Percentiles rank a stretch among this genome's conserved stretches.
Evolutionary conservation across 1,140 invertebrate species (phyloP).

Genomic region (Riptortus pedestris): DNA sequence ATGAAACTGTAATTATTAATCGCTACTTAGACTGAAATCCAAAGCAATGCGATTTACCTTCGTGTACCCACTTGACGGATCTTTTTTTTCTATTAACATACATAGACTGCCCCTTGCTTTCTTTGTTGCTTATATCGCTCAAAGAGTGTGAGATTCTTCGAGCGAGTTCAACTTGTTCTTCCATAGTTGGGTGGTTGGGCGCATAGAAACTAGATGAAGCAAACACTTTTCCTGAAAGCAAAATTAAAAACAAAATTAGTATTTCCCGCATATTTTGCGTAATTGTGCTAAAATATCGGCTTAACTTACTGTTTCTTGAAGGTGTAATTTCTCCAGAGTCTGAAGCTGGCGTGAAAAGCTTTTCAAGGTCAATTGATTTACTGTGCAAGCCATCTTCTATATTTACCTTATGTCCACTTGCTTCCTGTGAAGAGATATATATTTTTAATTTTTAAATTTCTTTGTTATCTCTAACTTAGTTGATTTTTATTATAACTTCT

Average conservation of each 20-base stretch:
- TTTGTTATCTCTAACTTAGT: no score
- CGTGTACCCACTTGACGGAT: constrained; percentile 88
- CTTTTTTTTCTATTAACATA: constrained; percentile 87
- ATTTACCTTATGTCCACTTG: constrained; percentile 39
- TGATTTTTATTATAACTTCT: no score
- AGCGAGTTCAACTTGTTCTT: constrained; percentile 87
- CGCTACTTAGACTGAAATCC: no score
- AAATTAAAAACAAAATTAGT: no score
- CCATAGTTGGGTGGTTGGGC: constrained; percentile 80
- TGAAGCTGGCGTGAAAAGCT: constrained; percentile 71
- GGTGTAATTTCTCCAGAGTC: constrained; percentile 54
- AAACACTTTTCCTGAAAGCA: constrained; percentile 70
- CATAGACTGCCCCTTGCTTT: constrained; percentile 88
- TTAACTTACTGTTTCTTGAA: constrained; percentile 48
- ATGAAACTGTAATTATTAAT: no score
- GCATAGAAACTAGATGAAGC: constrained; percentile 90
- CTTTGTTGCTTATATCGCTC: constrained; percentile 80
- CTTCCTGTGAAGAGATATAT: no score
- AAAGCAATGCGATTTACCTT: no score
- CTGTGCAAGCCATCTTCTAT: constrained; percentile 36
- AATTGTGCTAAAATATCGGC: neutral
- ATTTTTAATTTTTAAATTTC: no score
- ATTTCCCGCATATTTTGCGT: neutral
- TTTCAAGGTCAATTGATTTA: constrained; percentile 62
- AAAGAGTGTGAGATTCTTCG: constrained; percentile 83